Percentiles rank a stretch among this genome's conserved stretches.
Conservation (phyloP, 1,140 invertebrate genomes). For the Calliphora vicina region DNA sequence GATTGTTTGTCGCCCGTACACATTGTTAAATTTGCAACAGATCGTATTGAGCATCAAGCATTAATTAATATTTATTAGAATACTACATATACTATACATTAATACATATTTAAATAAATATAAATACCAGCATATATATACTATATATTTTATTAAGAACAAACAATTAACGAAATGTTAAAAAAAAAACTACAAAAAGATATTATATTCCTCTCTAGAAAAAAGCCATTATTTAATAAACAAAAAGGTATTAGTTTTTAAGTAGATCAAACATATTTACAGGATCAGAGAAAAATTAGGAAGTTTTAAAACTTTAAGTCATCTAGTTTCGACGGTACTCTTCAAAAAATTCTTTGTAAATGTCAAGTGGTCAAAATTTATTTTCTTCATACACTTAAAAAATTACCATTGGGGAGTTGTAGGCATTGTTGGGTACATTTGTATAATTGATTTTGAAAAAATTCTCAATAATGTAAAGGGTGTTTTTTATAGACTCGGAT, state of each 20-base stretch:
- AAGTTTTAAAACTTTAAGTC: not conserved
- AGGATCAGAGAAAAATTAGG: too few relatives aligned
- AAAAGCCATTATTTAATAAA: not conserved
- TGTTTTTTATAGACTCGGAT: too few relatives aligned
- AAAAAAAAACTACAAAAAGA: not conserved
- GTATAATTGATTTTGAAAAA: too few relatives aligned
- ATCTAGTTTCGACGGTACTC: too few relatives aligned
- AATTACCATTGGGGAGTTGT: too few relatives aligned
- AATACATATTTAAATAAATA: not conserved
- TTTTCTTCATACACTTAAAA: too few relatives aligned
- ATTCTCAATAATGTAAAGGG: too few relatives aligned
- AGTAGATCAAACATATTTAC: not conserved
- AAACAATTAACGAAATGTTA: not conserved
- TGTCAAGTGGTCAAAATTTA: too few relatives aligned
- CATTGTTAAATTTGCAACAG: conserved; percentile 28
- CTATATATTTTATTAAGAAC: not conserved
- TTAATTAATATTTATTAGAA: not conserved
- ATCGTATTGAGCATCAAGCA: not conserved
- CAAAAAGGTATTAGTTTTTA: not conserved
- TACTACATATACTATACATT: not conserved
- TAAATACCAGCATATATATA: too few relatives aligned
- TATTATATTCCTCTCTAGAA: not conserved
- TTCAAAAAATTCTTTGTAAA: too few relatives aligned
- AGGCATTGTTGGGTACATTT: too few relatives aligned
- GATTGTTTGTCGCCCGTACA: not conserved